Conservation (phyloP, 1,140 invertebrate genomes). For the Rhyzopertha dominica region DNA sequence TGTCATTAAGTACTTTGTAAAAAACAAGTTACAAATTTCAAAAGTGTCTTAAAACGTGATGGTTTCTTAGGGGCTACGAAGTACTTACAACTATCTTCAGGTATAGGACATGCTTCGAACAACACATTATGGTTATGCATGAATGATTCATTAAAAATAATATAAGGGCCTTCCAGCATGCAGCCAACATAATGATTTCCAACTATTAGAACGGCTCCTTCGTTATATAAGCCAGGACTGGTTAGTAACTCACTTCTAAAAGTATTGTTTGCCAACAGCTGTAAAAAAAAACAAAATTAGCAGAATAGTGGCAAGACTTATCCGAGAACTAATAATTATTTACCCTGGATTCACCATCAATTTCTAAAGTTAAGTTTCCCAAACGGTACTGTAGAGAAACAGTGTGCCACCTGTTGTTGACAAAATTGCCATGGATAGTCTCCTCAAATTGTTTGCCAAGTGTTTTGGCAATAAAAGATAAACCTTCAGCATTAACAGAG, state of each 20-base stretch:
- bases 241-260: slow-evolving; percentile 69
- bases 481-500: slow-evolving; percentile 60
- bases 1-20: too few relatives aligned
- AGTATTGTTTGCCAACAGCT: slow-evolving; percentile 73
- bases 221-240: slow-evolving; percentile 58
- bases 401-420: slow-evolving; percentile 78
- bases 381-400: slow-evolving; percentile 62
- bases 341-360: slow-evolving; percentile 49
- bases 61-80: too few relatives aligned
- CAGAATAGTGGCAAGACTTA: slow-evolving; percentile 18
- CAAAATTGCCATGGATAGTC: slow-evolving; percentile 57
- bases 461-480: slow-evolving; percentile 58
- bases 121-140: slow-evolving; percentile 58
- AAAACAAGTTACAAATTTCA: neutral
- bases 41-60: neutral
- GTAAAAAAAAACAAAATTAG: slow-evolving; percentile 34
- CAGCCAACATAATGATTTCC: slow-evolving; percentile 78
- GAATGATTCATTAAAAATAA: slow-evolving; percentile 66
- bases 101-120: slow-evolving; percentile 69
- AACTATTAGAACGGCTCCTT: slow-evolving; percentile 60
- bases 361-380: slow-evolving; percentile 59
- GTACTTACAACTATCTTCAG: slow-evolving; percentile 62
- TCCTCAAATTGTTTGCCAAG: slow-evolving; percentile 56
- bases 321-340: neutral
- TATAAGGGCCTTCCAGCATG: slow-evolving; percentile 74